Conservation (phyloP, 1,140 invertebrate species). For the Formica exsecta region DNA sequence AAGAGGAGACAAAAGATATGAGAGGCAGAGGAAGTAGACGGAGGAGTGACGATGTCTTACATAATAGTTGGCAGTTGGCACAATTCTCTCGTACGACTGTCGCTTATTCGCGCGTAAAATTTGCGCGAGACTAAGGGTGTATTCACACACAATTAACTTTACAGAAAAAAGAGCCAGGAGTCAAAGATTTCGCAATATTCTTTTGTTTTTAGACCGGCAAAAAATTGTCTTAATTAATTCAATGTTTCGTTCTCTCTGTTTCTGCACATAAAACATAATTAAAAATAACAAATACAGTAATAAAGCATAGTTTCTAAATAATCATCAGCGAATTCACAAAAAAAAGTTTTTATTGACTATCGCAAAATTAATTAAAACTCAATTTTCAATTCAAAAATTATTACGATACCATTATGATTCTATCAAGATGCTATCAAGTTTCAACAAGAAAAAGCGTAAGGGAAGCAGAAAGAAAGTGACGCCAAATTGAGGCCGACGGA, state of each 20-base stretch:
- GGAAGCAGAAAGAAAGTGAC: constrained; percentile 30
- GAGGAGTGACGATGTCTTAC: constrained; percentile 68
- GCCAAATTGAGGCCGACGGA: constrained; percentile 36
- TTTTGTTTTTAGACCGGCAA: neutral
- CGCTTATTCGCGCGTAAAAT: constrained; percentile 75
- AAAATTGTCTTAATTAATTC: no score
- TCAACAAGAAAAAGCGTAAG: neutral
- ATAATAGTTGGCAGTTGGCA: constrained; percentile 79
- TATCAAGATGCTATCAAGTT: constrained; percentile 31
- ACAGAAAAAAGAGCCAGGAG: neutral
- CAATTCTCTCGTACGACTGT: constrained; percentile 69
- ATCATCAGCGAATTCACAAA: neutral
- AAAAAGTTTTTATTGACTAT: neutral
- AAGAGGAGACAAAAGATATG: constrained; percentile 45
- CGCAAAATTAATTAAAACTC: neutral
- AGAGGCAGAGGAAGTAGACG: constrained; percentile 44
- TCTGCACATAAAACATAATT: neutral
- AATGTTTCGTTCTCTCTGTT: no score
- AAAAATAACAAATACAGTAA: neutral
- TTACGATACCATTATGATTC: constrained; percentile 3
- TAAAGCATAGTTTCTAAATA: neutral
- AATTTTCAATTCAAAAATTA: neutral
- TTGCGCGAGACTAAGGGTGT: constrained; percentile 60
- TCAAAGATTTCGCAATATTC: neutral
- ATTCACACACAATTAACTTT: constrained; percentile 57